A percentile compares a stretch with the other conserved stretches of the same genome.
Conservation (phyloP, 2,113 vertebrate genomes). For the Pandion haliaetus region DNA sequence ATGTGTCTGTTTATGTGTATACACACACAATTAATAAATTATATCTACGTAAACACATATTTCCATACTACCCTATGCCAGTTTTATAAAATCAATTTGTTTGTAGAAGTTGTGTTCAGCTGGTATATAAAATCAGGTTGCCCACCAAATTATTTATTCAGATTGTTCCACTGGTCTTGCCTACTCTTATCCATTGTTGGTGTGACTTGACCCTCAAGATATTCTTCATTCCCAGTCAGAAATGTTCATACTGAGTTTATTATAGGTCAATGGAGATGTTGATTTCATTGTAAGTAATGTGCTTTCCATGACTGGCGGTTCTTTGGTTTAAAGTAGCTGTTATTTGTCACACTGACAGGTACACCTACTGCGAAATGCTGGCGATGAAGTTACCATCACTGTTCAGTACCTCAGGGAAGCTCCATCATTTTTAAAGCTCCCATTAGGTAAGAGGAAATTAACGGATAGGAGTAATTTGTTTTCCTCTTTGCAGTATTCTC, state of each 20-base stretch:
- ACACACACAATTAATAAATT: neutral
- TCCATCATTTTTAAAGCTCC: conserved; percentile 93
- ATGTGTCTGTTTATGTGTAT: neutral
- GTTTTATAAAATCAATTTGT: neutral
- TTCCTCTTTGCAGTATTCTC: neutral
- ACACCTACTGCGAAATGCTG: conserved; percentile 90
- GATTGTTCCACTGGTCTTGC: neutral
- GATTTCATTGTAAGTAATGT: neutral
- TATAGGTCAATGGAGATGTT: neutral
- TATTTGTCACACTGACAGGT: conserved; percentile 80
- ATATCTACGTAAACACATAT: neutral
- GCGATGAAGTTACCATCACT: conserved; percentile 91
- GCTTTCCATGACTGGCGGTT: neutral
- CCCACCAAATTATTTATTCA: neutral
- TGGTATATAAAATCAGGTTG: neutral
- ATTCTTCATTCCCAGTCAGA: neutral
- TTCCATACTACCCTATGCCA: neutral
- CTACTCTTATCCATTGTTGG: neutral
- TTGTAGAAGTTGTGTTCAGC: neutral
- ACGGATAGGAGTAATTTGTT: neutral
- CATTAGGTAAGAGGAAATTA: conserved; percentile 82
- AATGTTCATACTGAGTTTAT: neutral
- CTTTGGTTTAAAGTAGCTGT: conserved; percentile 40
- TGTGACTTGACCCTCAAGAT: neutral
- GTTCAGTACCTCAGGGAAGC: conserved; percentile 93